Base-by-base conservation (phyloP, 1,140 invertebrate species). In the Drosophila lowei region DNA sequence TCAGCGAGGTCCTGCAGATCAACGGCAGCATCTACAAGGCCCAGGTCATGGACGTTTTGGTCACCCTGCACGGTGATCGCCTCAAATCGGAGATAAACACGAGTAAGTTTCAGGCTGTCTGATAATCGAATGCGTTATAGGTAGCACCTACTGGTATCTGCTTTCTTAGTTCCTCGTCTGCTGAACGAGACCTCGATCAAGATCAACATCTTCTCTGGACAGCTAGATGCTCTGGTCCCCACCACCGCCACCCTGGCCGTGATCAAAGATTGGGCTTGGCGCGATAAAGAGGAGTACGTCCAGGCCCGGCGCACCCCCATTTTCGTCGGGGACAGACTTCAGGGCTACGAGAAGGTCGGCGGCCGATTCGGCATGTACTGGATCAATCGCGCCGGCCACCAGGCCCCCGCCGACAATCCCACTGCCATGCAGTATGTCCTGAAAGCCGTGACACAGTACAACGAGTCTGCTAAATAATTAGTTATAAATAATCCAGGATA, bases 41-140 rank as follows among this genome's bases (percentile, higher is more conserved):
- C 91, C 4, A 92, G 93, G 58, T 93, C 94, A 5, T 97, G 94
- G 94, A 94, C 93, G 96, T 97, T 0, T 97, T 97, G 81, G 49
- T 81, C 6, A 89, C 83, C 6, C 92, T 97, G 46, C 70, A 63
- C 9, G 93, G 56, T 25, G 97, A 97, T 83, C 97, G 97, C 75
- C 97, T 98, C 95, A 96, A 95, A 86, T 95, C 96, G 6, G 95
- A 96, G 13, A 93, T 94, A n/a, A 81, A 94, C 59, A 93, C 94
- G 76, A 93, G 94, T 95, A 89, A 92, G 91, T 30, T 38, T 25
- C 2, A 41, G 2, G 16, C 13, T 0, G 9, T 11, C 21, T 21
- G 2, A 30, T 7, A n/a, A 30, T 30, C 4, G 11, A 8, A 50
- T 28, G 0, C 28, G 38, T 9, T 13, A 13, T 30, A 6, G 9